Base-by-base conservation (phyloP, 2,797 vertebrate species). In the Cyclopterus lumpus region DNA sequence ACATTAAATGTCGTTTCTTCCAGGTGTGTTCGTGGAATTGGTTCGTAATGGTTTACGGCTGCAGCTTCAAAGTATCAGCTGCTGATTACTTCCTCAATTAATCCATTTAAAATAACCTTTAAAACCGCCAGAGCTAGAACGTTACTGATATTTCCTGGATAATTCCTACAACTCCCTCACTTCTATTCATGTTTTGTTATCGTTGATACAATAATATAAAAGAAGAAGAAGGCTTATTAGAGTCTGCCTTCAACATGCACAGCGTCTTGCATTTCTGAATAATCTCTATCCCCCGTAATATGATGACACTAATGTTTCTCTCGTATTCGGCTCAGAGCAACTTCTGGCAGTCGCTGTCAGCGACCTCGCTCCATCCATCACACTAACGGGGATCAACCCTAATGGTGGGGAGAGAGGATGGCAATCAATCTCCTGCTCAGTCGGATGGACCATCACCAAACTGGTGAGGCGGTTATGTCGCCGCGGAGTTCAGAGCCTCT, bases 391-490 rank as follows among this genome's bases (percentile, higher is more conserved):
- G 62, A 80, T 71, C 53, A 73, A 51, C 5, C 1, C 15, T 64
- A 63, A 71, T 53, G 69, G 20, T n/a, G 62, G 24, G 16, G 12
- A 58, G 28, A 63, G 36, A 80, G 48, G 36, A 51, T 5, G 0
- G 5, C 67, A 65, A 75, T 85, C 81, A 67, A 70, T 89, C 54
- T 83, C 20, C 32, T 20, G 70, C 67, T 68, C n/a, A 3, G 46
- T 34, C 55, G 74, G 71, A 69, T 2, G 12, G 49, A 32, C 40
- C 32, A 5, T 40, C 40, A 42, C 32, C 44, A 28, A 61, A 54
- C 22, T 14, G 22, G 32, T 32, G 32, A 32, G 32, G 30, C 2
- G 2, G 20, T 53, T 67, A 32, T 38, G 58, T 48, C 53, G 58
- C 55, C 4, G 66, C 20, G 66, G 40, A 42, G 12, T 58, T n/a